Conservation (phyloP, 2,797 vertebrate genomes). For the Bradypus variegatus region DNA sequence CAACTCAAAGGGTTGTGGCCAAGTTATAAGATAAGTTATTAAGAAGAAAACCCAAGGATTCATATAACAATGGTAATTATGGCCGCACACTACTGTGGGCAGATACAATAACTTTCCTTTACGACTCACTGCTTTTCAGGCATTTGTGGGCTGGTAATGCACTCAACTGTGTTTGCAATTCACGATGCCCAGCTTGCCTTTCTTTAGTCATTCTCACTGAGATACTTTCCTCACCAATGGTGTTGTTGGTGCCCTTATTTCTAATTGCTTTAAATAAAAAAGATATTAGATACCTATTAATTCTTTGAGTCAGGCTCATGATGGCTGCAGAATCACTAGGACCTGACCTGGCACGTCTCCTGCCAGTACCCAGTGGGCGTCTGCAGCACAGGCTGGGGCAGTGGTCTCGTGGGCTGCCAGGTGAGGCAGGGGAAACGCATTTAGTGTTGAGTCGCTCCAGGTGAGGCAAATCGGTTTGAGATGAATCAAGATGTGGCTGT, state of each 20-base stretch:
- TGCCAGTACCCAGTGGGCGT: accelerated
- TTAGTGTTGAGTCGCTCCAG: accelerated
- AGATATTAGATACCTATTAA: constrained; percentile 68
- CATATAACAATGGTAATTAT: constrained; percentile 12
- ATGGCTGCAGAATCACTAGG: constrained; percentile 51
- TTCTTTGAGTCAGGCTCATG: constrained; percentile 67
- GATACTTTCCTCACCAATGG: constrained; percentile 58
- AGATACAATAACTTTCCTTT: neutral
- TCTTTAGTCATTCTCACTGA: constrained; percentile 3
- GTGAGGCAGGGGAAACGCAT: neutral
- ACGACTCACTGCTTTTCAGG: neutral
- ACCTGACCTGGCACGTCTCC: constrained; percentile 42
- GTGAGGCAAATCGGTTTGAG: neutral
- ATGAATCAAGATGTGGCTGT: neutral
- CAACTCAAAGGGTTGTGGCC: neutral
- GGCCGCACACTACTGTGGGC: neutral
- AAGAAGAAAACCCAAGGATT: neutral
- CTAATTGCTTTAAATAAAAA: constrained; percentile 72
- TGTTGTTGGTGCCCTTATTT: constrained; percentile 54
- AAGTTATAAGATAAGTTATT: neutral
- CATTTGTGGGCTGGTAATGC: neutral
- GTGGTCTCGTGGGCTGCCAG: neutral
- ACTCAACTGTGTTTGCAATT: constrained; percentile 12
- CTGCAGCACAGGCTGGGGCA: constrained; percentile 47
- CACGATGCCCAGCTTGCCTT: neutral